A percentile compares a stretch with the other conserved stretches of the same genome.
These are phyloP conservation scores for Cryptotis parvus DNA, from an alignment of 2,113 vertebrate genomes.

Conservation along the genomic window DNA sequence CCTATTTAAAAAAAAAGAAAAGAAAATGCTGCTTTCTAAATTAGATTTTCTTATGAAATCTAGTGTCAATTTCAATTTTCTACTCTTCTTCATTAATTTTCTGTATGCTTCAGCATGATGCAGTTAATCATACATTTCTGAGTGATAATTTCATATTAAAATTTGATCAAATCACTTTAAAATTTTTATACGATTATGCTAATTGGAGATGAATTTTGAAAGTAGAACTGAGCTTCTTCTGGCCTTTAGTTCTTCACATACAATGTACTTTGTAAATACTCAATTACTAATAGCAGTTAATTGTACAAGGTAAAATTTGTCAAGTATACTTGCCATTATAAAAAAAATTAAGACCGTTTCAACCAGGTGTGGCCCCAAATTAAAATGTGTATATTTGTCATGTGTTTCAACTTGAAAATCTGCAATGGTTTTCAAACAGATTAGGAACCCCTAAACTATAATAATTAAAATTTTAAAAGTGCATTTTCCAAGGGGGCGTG, in stretches of 20 bases:
- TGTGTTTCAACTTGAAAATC: too few relatives aligned
- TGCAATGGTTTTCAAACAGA: too few relatives aligned
- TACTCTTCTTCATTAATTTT: conserved; percentile 21
- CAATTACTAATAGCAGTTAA: too few relatives aligned
- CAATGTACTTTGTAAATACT: neutral
- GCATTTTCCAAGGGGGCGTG: too few relatives aligned
- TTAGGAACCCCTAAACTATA: too few relatives aligned
- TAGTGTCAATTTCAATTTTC: neutral
- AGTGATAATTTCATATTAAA: conserved; percentile 51
- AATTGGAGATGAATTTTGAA: conserved; percentile 54
- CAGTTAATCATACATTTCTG: conserved; percentile 58
- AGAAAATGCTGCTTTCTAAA: too few relatives aligned
- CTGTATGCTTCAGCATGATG: neutral
- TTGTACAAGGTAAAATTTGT: neutral
- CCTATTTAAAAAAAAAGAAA: too few relatives aligned
- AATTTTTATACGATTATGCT: conserved; percentile 20
- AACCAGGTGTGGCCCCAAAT: too few relatives aligned
- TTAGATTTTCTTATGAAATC: neutral
- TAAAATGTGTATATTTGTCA: too few relatives aligned
- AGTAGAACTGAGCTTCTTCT: neutral
- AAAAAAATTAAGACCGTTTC: neutral
- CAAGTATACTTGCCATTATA: neutral
- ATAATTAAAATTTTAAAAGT: too few relatives aligned
- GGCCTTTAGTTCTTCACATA: neutral
- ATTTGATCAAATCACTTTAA: conserved; percentile 49